Percentiles rank a stretch among this genome's conserved stretches.
These are phyloP conservation scores for Carduelis carduelis DNA, from an alignment of 2,797 vertebrate species.

Conservation along the genomic window DNA sequence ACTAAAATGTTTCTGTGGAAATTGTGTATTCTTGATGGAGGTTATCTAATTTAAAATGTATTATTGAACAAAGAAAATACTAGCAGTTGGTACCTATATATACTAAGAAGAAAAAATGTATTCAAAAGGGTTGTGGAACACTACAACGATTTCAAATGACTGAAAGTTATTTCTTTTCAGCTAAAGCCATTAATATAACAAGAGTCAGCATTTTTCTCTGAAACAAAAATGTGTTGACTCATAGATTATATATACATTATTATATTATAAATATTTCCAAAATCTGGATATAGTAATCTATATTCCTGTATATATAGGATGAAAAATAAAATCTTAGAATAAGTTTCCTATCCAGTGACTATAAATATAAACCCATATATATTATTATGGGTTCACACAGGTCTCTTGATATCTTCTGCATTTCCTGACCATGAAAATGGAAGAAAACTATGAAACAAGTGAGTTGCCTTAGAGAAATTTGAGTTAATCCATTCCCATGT, in stretches of 20 bases:
- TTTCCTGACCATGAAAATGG: neutral
- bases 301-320: neutral
- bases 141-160: neutral
- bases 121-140: neutral
- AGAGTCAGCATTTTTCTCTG: neutral
- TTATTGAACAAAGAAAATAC: neutral
- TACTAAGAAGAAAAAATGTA: neutral
- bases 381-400: neutral
- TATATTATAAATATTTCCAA: neutral
- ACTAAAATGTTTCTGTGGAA: neutral
- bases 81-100: neutral
- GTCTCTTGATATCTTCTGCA: neutral
- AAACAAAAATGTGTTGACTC: neutral
- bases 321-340: neutral
- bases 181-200: neutral
- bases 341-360: neutral
- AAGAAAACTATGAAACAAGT: neutral
- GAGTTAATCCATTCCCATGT: neutral
- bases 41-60: neutral
- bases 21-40: neutral
- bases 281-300: neutral
- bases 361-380: neutral
- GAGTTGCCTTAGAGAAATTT: neutral
- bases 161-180: neutral
- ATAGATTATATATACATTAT: neutral